Conservation (phyloP, 2,797 vertebrate species). For the Semotilus atromaculatus region DNA sequence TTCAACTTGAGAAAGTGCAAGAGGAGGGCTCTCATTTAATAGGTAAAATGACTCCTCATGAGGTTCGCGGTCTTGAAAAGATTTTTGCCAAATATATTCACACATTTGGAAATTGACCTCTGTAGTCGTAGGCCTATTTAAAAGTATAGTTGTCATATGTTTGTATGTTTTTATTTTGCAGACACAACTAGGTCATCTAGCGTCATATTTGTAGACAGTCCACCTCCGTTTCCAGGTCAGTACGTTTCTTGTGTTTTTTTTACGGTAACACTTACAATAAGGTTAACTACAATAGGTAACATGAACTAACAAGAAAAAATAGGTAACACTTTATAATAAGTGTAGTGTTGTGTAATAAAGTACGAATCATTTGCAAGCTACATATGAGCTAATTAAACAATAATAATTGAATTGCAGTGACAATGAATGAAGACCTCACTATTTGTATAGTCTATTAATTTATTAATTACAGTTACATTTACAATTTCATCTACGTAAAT, state of each 20-base stretch:
- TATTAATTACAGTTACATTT: no score
- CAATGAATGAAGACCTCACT: no score
- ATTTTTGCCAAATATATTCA: neutral
- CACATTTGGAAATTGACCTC: neutral
- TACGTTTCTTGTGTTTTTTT: neutral
- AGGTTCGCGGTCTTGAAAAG: neutral
- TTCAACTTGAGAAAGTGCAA: slow-evolving; percentile 54
- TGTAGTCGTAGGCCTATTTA: neutral
- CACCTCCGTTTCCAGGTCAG: slow-evolving; percentile 47
- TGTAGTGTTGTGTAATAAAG: no score
- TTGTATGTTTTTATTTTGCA: neutral
- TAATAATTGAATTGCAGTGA: no score
- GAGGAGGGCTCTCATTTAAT: neutral
- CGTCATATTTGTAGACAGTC: neutral
- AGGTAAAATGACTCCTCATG: neutral
- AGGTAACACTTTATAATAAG: neutral
- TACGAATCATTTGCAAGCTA: no score
- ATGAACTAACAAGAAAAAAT: neutral
- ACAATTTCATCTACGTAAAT: no score
- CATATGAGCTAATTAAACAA: no score
- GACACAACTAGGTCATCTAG: neutral
- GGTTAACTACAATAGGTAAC: neutral
- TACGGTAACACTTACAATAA: neutral
- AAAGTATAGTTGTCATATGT: neutral
- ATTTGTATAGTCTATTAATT: no score